A percentile compares a stretch with the other conserved stretches of the same genome.
phyloP scores from a whole-genome alignment of 2,797 vertebrate genomes.

The Nasua narica region DNA sequence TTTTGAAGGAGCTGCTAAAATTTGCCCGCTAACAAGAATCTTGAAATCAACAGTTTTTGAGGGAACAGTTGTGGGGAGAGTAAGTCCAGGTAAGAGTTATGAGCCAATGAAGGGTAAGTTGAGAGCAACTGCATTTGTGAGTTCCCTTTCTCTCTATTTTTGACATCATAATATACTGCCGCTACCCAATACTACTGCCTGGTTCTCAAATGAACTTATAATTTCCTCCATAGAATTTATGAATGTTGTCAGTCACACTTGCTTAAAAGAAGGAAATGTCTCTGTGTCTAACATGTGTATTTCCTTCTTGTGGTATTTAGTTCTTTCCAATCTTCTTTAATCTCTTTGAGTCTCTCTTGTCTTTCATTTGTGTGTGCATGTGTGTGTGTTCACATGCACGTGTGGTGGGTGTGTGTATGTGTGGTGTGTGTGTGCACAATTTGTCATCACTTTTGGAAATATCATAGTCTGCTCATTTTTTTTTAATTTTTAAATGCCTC shows the following conservation, averaged over 20 bases:
- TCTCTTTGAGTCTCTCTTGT: neutral
- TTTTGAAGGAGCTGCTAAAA: neutral
- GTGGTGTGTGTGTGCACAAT: neutral
- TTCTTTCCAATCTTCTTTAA: neutral
- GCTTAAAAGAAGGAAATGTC: neutral
- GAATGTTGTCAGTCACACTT: neutral
- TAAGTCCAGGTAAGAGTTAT: neutral
- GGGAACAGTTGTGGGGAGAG: neutral
- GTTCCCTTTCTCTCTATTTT: neutral
- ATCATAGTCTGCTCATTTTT: no score
- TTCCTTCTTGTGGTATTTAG: neutral
- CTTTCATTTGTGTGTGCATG: neutral
- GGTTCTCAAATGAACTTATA: neutral
- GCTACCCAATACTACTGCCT: neutral
- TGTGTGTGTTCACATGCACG: neutral
- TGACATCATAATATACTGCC: neutral
- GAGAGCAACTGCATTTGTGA: neutral
- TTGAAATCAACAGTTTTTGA: neutral
- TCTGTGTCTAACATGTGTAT: neutral
- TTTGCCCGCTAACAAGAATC: neutral
- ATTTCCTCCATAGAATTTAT: neutral
- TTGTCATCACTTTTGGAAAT: neutral
- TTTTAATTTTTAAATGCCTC: neutral
- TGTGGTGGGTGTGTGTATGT: neutral
- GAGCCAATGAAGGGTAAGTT: neutral